Conservation (phyloP, 2,113 vertebrate genomes). For the Calyptomena viridis region DNA sequence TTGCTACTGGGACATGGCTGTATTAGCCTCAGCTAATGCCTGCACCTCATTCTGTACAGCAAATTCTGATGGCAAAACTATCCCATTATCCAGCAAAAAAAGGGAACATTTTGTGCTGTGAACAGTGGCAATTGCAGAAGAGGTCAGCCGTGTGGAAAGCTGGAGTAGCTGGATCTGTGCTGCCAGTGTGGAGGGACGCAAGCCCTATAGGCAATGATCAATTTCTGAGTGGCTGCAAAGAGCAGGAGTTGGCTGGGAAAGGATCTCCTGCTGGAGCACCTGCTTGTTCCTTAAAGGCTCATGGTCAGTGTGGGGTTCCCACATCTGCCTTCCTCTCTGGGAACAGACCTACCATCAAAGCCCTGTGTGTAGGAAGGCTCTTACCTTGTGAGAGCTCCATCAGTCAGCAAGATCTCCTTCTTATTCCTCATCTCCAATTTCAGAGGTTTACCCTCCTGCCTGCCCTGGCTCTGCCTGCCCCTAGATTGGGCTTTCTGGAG, state of each 20-base stretch:
- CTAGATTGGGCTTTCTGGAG: slow-evolving; percentile 33
- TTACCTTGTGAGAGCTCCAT: slow-evolving; percentile 69
- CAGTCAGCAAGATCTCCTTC: neutral
- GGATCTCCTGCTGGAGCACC: neutral
- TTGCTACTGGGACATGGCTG: accelerated
- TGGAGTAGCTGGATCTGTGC: neutral
- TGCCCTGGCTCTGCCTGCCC: neutral
- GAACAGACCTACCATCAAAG: neutral
- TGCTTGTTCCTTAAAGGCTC: neutral
- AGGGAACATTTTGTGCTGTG: neutral
- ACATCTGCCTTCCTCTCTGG: neutral
- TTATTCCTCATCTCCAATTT: slow-evolving; percentile 60
- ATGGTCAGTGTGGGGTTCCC: accelerated
- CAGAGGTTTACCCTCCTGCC: slow-evolving; percentile 62
- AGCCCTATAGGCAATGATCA: neutral
- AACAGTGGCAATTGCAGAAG: accelerated
- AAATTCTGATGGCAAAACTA: neutral
- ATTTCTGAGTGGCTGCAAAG: neutral
- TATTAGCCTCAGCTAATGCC: neutral
- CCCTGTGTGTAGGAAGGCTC: accelerated
- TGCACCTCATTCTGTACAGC: neutral
- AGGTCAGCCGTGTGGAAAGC: neutral
- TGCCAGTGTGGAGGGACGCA: accelerated
- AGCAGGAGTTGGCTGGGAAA: neutral
- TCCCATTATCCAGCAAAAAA: neutral